Base-by-base conservation (phyloP, 2,113 vertebrate species). In the Progne subis region DNA sequence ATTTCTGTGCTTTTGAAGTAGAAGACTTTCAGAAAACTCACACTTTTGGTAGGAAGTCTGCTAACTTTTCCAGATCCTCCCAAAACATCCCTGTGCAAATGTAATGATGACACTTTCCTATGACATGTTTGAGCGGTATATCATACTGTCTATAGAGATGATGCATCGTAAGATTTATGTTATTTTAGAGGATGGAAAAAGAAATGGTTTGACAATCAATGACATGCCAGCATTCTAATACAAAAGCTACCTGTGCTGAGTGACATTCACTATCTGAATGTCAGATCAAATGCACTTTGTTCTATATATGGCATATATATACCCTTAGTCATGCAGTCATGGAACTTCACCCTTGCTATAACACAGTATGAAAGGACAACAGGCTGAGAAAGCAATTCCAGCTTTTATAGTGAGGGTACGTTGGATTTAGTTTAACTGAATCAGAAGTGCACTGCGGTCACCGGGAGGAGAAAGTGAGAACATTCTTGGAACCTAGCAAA, bases 201-300 rank as follows among this genome's bases (percentile, higher is more conserved):
- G 17, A 91, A 96, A 81, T 28, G 14, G 29, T 86, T 96, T 94
- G 78, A 95, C 88, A 86, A 83, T 57, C 77, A 92, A 55, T 70
- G 75, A 67, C 44, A 69, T 77, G 68, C 12, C 4, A 1, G 43
- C 34, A 72, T 93, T 86, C 86, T 93, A 93, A 84, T 61, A 88
- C 49, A 77, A 93, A 94, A 92, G 44, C 18, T 60, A 11, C 31
- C 75, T 60, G 39, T 71, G 52, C 50, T 78, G 87, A 94, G 32
- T 80, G 90, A 56, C 60, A 68, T 86, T 84, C 69, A 59, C 75
- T 90, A 82, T 82, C 71, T 76, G 52, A 84, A 84, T 77, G 53
- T 64, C 71, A 95, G 57, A 96, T 91, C 88, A 90, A 80, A 96
- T 92, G 56, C 55, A 56, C n/a, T 95, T 96, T 83, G 34, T 76